phyloP scores from a whole-genome alignment of 2,797 vertebrate species.

The Capromys pilorides region DNA sequence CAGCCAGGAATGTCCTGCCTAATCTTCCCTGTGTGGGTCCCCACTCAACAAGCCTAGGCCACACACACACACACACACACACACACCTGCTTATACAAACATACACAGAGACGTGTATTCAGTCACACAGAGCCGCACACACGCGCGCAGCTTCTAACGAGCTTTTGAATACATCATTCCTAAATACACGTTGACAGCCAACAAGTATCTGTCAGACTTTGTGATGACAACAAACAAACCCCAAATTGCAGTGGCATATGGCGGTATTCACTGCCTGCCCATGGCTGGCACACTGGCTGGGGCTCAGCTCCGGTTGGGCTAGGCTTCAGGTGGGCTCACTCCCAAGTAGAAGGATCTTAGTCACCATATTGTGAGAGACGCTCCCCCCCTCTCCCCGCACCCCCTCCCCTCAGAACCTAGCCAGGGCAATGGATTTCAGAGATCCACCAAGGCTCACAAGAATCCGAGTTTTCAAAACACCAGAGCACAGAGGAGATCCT shows the following conservation, averaged over 20 bases:
- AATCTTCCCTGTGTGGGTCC: not conserved
- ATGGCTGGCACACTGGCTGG: not conserved
- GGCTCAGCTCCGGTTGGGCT: not conserved
- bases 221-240: constrained; percentile 15
- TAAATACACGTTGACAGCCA: constrained; percentile 7
- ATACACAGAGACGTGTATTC: too few species aligned
- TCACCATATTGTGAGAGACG: not conserved
- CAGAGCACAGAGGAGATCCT: not conserved
- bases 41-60: not conserved
- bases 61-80: not conserved
- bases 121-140: not conserved
- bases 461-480: not conserved
- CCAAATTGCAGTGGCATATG: constrained; percentile 3
- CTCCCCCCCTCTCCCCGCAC: not conserved
- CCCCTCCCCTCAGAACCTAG: too few species aligned
- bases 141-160: not conserved
- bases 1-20: not conserved
- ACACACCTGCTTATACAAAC: not conserved
- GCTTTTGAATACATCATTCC: not conserved
- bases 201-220: constrained; percentile 4
- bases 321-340: not conserved
- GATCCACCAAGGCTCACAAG: not conserved
- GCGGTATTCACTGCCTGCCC: not conserved
- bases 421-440: not conserved
- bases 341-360: not conserved